Conservation (phyloP, 2,888 invertebrate genomes). For the Eledona agricola region DNA sequence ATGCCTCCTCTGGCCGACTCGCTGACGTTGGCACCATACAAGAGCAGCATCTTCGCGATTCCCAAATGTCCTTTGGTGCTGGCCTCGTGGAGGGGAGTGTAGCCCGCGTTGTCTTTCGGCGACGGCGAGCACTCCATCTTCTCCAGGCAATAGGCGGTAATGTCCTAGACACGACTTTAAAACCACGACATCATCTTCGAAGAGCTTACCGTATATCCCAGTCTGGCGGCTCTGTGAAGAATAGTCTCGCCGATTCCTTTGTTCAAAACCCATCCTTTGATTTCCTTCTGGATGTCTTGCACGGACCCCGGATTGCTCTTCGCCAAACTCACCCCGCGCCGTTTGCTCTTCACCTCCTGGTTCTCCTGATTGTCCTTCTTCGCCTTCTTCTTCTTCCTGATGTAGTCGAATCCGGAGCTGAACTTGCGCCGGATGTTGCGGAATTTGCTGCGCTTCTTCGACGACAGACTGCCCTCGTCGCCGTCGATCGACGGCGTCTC, state of each 20-base stretch:
- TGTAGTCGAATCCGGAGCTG: slow-evolving; percentile 88
- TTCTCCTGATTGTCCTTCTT: slow-evolving; percentile 65
- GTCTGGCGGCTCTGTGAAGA: slow-evolving; percentile 88
- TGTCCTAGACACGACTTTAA: slow-evolving; percentile 77
- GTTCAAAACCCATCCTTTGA: slow-evolving; percentile 91
- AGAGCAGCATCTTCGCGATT: slow-evolving; percentile 83
- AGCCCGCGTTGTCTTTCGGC: slow-evolving; percentile 91
- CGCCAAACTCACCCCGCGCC: slow-evolving; percentile 54
- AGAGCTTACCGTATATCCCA: slow-evolving; percentile 81
- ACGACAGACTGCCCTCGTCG: slow-evolving; percentile 51
- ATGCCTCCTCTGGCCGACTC: slow-evolving; percentile 93
- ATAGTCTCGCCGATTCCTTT: slow-evolving; percentile 94
- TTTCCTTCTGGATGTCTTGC: slow-evolving; percentile 84
- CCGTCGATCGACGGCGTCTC: slow-evolving; percentile 58
- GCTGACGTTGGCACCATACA: slow-evolving; percentile 91
- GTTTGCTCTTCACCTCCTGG: slow-evolving; percentile 44
- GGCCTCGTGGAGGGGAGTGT: slow-evolving; percentile 93
- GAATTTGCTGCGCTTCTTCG: slow-evolving; percentile 67
- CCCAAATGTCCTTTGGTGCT: slow-evolving; percentile 87
- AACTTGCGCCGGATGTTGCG: slow-evolving; percentile 77
- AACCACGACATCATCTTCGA: too few species aligned
- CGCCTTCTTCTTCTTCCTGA: slow-evolving; percentile 85
- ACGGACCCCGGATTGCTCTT: slow-evolving; percentile 72
- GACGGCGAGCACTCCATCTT: slow-evolving; percentile 84
- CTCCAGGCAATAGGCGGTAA: slow-evolving; percentile 89